Conservation (phyloP, 2,797 vertebrate genomes). For the Catharus ustulatus region DNA sequence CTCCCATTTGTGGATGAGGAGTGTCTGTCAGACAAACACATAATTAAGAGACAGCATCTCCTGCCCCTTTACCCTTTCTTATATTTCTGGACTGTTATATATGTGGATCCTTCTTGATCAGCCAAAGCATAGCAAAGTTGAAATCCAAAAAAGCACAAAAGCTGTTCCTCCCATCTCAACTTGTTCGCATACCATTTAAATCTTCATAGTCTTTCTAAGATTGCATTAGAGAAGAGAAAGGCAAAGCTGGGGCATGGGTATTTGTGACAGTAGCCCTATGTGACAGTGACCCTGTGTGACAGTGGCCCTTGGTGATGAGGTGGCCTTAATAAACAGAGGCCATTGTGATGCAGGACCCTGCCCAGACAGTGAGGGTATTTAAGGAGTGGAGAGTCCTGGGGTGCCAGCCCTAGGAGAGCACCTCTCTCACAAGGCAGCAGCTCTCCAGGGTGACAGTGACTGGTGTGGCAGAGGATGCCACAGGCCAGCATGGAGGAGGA, state of each 20-base stretch:
- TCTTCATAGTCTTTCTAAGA: neutral
- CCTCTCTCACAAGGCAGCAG: too few species aligned
- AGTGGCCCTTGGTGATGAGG: neutral
- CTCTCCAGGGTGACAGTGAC: too few species aligned
- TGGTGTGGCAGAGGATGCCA: too few species aligned
- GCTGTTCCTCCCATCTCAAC: neutral
- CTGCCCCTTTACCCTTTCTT: neutral
- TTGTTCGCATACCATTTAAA: neutral
- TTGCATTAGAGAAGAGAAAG: neutral
- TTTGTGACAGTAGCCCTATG: neutral
- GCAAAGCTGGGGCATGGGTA: fast-evolving
- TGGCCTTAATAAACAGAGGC: neutral
- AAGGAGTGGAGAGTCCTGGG: too few species aligned
- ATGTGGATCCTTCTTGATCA: neutral
- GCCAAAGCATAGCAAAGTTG: neutral
- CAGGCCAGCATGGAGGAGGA: too few species aligned
- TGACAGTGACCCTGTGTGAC: neutral
- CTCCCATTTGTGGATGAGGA: neutral
- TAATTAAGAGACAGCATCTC: neutral
- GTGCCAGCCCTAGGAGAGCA: too few species aligned
- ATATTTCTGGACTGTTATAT: neutral
- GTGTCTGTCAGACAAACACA: neutral
- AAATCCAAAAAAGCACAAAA: neutral
- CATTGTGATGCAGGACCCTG: fast-evolving
- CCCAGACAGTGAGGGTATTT: too few species aligned